Percentiles rank a stretch among this genome's conserved stretches.
Evolutionary conservation across 2,888 invertebrate genomes (phyloP).

Genomic region (Maniola hyperantus): DNA sequence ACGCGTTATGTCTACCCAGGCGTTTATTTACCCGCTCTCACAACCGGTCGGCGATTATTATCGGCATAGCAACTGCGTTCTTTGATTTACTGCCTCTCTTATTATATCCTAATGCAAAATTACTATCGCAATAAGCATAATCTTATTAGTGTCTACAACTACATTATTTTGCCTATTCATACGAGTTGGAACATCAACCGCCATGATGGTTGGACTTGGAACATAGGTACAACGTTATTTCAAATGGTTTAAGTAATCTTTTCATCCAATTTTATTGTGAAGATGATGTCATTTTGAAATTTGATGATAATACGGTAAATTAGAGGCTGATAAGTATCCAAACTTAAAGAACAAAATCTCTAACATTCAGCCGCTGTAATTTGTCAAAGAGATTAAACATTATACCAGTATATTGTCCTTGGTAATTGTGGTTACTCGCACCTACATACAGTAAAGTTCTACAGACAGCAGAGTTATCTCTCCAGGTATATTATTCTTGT

Average conservation of each 20-base stretch:
- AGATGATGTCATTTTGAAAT: neutral
- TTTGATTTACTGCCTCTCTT: slow-evolving; percentile 51
- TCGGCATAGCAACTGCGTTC: slow-evolving; percentile 44
- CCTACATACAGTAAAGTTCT: too few relatives aligned
- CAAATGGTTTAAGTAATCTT: too few relatives aligned
- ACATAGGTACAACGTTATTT: neutral
- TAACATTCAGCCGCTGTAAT: too few relatives aligned
- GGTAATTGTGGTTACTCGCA: too few relatives aligned
- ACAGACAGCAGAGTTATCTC: too few relatives aligned
- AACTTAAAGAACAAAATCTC: too few relatives aligned
- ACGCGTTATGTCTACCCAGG: neutral
- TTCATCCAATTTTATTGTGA: neutral
- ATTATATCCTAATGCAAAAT: slow-evolving; percentile 36
- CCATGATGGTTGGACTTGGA: too few relatives aligned
- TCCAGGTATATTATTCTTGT: too few relatives aligned
- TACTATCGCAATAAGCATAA: slow-evolving; percentile 29
- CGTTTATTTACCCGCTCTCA: slow-evolving; percentile 58
- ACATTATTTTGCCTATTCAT: neutral
- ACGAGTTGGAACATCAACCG: neutral
- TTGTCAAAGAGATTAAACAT: too few relatives aligned
- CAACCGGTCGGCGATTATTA: slow-evolving; percentile 41
- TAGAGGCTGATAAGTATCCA: too few relatives aligned
- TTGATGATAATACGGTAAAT: neutral
- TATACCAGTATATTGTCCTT: too few relatives aligned
- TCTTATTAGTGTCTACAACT: slow-evolving; percentile 11